These are phyloP conservation scores for Falco biarmicus DNA, from an alignment of 2,797 vertebrate species.

Conservation along the genomic window DNA sequence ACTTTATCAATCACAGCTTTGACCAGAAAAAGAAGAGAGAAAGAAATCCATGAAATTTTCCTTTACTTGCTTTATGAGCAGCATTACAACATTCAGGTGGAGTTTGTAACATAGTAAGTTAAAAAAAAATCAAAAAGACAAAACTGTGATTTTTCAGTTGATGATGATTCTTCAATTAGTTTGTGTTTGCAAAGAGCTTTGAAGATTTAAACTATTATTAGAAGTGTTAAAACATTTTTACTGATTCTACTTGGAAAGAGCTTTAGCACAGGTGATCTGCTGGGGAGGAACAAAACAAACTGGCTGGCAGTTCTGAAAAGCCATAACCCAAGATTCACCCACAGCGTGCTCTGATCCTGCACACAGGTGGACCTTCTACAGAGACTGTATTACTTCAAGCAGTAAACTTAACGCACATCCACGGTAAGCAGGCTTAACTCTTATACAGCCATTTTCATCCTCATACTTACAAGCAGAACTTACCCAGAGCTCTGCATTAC, in stretches of 20 bases:
- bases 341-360: neutral
- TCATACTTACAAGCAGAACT: neutral
- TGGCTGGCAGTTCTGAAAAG: neutral
- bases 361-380: neutral
- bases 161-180: neutral
- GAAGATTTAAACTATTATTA: neutral
- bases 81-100: neutral
- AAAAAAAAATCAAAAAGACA: slow-evolving; percentile 13
- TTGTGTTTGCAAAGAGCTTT: neutral
- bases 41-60: neutral
- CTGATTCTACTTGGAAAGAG: neutral
- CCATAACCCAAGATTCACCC: neutral
- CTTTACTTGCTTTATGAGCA: neutral
- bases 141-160: neutral
- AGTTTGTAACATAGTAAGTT: neutral
- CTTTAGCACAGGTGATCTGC: neutral
- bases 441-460: neutral
- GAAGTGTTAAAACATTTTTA: slow-evolving; percentile 15
- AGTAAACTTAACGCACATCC: neutral
- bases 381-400: neutral
- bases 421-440: neutral
- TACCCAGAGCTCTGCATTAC: neutral
- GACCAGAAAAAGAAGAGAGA: neutral
- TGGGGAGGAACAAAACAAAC: neutral
- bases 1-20: slow-evolving; percentile 5